These are phyloP conservation scores for Hylaeus anthracinus DNA, from an alignment of 1,140 invertebrate genomes.

Conservation along the genomic window DNA sequence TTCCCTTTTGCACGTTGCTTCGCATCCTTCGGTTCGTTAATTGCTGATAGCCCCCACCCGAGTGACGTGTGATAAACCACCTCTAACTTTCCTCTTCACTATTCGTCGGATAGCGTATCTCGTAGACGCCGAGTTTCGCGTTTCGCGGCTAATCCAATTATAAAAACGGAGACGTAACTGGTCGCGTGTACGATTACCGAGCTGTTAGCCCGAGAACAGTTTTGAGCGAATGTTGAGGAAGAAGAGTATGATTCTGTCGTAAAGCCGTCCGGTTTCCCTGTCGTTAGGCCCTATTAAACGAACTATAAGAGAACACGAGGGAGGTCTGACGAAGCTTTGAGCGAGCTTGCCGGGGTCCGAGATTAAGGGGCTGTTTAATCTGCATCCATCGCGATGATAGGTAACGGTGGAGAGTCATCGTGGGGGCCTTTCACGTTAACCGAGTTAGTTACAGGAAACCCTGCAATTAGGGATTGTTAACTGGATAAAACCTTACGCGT, in stretches of 20 bases:
- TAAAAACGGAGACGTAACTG: conserved; percentile 15
- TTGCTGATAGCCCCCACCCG: too few species aligned
- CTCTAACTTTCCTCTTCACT: too few species aligned
- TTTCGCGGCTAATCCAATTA: conserved; percentile 40
- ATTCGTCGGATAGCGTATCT: not conserved
- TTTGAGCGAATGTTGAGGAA: too few species aligned
- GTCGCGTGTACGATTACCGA: not conserved
- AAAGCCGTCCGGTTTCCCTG: conserved; percentile 32
- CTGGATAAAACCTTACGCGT: conserved; percentile 66
- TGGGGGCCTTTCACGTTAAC: conserved; percentile 63
- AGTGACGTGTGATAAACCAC: too few species aligned
- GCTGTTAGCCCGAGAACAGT: not conserved
- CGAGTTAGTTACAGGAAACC: conserved; percentile 67
- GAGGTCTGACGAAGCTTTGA: conserved; percentile 27
- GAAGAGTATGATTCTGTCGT: not conserved
- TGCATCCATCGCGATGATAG: conserved; percentile 71
- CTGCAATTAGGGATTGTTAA: conserved; percentile 71
- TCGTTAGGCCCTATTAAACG: conserved; percentile 49
- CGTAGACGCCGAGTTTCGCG: not conserved
- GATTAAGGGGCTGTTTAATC: conserved; percentile 62
- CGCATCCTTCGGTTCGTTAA: too few species aligned
- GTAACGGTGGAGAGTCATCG: conserved; percentile 48
- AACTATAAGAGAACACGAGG: conserved; percentile 25
- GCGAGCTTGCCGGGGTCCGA: conserved; percentile 22
- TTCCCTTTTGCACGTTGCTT: too few species aligned